phyloP scores from a whole-genome alignment of 2,797 vertebrate species.

The Emys orbicularis region DNA sequence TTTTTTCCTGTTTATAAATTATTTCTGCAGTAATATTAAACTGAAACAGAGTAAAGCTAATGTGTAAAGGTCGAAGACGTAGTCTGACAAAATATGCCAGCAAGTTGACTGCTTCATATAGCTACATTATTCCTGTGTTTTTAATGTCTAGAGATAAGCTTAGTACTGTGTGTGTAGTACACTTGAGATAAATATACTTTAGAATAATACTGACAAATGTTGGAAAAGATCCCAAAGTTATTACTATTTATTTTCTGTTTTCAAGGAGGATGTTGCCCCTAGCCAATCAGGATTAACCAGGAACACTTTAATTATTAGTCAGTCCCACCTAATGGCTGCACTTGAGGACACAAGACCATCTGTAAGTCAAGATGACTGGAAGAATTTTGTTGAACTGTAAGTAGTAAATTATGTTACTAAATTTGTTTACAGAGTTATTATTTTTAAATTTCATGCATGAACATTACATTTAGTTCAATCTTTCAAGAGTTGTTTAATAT shows the following conservation, averaged over 20 bases:
- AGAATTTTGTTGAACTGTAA: constrained; percentile 91
- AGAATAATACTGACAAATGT: neutral
- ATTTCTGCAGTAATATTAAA: neutral
- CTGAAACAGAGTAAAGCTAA: neutral
- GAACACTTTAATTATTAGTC: constrained; percentile 81
- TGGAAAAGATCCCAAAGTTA: neutral
- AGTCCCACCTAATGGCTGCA: constrained; percentile 87
- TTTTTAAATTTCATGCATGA: neutral
- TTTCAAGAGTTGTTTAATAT: neutral
- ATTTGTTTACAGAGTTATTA: neutral
- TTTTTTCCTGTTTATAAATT: constrained; percentile 5
- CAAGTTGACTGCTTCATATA: neutral
- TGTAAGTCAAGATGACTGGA: constrained; percentile 91
- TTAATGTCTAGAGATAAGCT: fast-evolving
- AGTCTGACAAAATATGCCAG: neutral
- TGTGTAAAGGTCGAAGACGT: neutral
- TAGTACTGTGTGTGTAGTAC: neutral
- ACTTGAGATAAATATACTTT: neutral
- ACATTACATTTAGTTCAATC: neutral
- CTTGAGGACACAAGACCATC: constrained; percentile 89
- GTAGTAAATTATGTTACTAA: constrained; percentile 62
- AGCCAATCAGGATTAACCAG: constrained; percentile 77
- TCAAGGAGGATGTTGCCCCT: constrained; percentile 82
- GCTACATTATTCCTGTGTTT: neutral
- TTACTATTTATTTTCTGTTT: constrained; percentile 22